Conservation (phyloP, 2,888 invertebrate species). For the Habroteleia sp. region DNA sequence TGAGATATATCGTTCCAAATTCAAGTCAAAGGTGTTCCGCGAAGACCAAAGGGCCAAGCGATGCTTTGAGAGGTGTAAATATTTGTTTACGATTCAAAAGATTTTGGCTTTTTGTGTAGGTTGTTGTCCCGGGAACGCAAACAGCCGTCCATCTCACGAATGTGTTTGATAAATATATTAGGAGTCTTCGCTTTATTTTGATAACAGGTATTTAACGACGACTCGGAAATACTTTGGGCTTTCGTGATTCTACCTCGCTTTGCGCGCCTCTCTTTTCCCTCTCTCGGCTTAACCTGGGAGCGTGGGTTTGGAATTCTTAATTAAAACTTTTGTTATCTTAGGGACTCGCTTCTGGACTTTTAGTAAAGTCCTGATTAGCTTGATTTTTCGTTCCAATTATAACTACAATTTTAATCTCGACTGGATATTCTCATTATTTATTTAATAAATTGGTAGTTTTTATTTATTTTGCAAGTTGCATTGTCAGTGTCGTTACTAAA, state of each 20-base stretch:
- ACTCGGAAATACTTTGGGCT: slow-evolving; percentile 62
- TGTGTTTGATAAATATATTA: slow-evolving; percentile 78
- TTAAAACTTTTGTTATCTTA: slow-evolving; percentile 61
- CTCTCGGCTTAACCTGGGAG: slow-evolving; percentile 15
- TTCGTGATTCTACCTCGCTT: slow-evolving; percentile 39
- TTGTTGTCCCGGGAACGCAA: slow-evolving; percentile 66
- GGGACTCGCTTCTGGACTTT: slow-evolving; percentile 56
- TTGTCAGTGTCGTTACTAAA: too few relatives aligned
- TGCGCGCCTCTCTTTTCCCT: slow-evolving; percentile 28
- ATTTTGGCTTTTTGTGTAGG: slow-evolving; percentile 69
- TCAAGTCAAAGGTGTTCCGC: slow-evolving; percentile 24
- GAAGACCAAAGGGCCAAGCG: slow-evolving; percentile 32
- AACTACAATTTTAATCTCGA: slow-evolving; percentile 44
- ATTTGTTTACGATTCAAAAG: slow-evolving; percentile 77
- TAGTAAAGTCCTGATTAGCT: slow-evolving; percentile 42
- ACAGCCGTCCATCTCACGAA: slow-evolving; percentile 64
- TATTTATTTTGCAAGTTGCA: too few relatives aligned
- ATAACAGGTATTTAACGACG: slow-evolving; percentile 73
- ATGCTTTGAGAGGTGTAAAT: slow-evolving; percentile 72
- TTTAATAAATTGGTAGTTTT: too few relatives aligned
- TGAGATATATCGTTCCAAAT: slow-evolving; percentile 14
- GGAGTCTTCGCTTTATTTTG: slow-evolving; percentile 73
- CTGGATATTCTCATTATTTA: too few relatives aligned
- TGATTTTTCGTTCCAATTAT: slow-evolving; percentile 51
- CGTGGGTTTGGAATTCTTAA: slow-evolving; percentile 59